Conservation (phyloP, 2,888 invertebrate genomes). For the Hyles lineata region DNA sequence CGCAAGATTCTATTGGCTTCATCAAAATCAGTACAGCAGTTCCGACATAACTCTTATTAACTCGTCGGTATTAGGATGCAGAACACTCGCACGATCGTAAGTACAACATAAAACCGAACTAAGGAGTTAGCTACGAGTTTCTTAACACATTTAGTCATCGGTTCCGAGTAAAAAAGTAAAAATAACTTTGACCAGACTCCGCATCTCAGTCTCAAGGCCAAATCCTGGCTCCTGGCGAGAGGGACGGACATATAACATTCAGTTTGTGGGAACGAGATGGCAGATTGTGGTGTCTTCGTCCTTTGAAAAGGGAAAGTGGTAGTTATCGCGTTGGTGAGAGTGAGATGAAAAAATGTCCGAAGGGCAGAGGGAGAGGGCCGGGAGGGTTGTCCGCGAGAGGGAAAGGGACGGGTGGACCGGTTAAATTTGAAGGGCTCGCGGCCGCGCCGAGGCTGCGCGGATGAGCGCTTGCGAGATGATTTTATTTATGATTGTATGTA, state of each 20-base stretch:
- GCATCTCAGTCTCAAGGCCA: constrained; percentile 82
- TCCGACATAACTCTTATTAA: background rate
- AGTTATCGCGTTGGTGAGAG: constrained; percentile 76
- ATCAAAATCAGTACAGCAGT: constrained; percentile 16
- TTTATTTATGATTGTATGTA: constrained; percentile 73
- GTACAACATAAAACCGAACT: constrained; percentile 22
- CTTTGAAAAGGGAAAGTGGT: constrained; percentile 85
- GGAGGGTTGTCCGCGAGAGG: constrained; percentile 42
- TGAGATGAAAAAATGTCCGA: constrained; percentile 82
- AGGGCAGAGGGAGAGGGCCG: constrained; percentile 65
- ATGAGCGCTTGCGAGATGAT: constrained; percentile 50
- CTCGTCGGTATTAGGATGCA: constrained; percentile 3
- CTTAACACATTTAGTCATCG: constrained; percentile 80
- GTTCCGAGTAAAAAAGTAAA: constrained; percentile 81
- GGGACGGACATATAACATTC: constrained; percentile 50
- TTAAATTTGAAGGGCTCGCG: constrained; percentile 82
- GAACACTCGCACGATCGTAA: constrained; percentile 7
- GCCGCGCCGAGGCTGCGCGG: constrained; percentile 66
- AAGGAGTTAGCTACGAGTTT: constrained; percentile 27
- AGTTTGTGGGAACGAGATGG: constrained; percentile 49
- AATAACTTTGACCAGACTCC: constrained; percentile 78
- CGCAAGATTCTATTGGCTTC: background rate
- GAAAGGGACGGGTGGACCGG: constrained; percentile 71
- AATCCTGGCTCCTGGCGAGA: constrained; percentile 69
- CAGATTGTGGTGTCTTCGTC: constrained; percentile 74